A percentile compares a stretch with the other conserved stretches of the same genome.
Evolutionary conservation across 2,113 vertebrate species (phyloP).

Genomic region (Menura novaehollandiae): DNA sequence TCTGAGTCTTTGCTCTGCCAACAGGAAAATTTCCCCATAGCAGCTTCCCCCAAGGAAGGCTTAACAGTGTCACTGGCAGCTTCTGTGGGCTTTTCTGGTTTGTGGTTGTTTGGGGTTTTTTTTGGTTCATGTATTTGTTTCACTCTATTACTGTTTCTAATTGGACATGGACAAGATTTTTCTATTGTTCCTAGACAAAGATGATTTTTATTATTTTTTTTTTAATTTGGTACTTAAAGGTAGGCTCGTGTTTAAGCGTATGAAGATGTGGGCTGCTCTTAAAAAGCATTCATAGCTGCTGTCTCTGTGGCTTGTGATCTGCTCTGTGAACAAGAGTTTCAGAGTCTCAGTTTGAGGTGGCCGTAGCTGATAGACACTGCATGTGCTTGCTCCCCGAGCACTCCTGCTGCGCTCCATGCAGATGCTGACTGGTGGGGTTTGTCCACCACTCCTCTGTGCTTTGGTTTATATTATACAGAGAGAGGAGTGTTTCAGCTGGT

Average conservation of each 20-base stretch:
- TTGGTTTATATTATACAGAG: not conserved
- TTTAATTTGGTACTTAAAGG: not conserved
- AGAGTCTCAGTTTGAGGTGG: not conserved
- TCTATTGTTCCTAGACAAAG: not conserved
- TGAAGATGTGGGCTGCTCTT: not conserved
- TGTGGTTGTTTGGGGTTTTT: not conserved
- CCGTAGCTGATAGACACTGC: accelerated
- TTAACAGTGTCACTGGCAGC: not conserved
- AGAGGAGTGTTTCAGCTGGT: not conserved
- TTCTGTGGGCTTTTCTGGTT: not conserved
- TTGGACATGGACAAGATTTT: not conserved
- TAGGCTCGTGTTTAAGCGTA: not conserved
- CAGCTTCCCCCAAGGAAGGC: not conserved
- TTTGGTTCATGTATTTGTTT: not conserved
- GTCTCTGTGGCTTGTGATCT: not conserved
- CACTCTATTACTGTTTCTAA: not conserved
- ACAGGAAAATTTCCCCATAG: not conserved
- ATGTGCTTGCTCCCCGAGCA: not conserved
- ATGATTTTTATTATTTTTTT: not conserved
- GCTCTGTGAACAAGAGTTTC: not conserved
- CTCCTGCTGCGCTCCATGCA: not conserved
- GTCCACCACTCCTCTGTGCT: not conserved
- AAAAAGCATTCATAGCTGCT: not conserved
- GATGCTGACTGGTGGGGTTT: not conserved
- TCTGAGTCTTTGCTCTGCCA: not conserved